Evolutionary conservation across 2,113 vertebrate species (phyloP).

Genomic region (Xyrauchen texanus): DNA sequence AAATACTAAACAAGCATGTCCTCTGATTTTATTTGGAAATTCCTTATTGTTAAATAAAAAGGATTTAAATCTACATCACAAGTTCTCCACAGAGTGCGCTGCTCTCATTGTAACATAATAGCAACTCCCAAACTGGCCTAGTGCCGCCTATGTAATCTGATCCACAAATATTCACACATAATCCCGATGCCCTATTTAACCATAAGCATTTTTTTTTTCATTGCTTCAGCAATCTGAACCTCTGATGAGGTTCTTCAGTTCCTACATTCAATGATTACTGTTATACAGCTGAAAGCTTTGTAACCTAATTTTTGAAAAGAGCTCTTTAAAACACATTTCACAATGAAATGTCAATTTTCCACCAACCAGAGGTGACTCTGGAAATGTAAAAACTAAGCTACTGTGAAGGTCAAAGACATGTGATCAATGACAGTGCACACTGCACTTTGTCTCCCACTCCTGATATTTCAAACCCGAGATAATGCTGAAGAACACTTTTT

Average conservation of each 20-base stretch:
- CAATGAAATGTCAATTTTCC: slow-evolving; percentile 19
- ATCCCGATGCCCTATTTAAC: slow-evolving; percentile 37
- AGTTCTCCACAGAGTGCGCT: slow-evolving; percentile 26
- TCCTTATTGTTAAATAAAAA: not conserved
- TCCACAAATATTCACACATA: slow-evolving; percentile 45
- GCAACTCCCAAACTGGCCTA: slow-evolving; percentile 30
- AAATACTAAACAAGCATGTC: not conserved
- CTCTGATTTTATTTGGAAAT: not conserved
- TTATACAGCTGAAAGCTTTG: not conserved
- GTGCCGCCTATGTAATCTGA: slow-evolving; percentile 41
- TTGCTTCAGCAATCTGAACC: slow-evolving; percentile 25
- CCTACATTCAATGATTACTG: not conserved
- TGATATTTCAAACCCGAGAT: slow-evolving; percentile 55
- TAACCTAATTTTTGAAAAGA: not conserved
- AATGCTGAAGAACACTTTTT: slow-evolving; percentile 42
- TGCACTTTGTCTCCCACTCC: slow-evolving; percentile 44
- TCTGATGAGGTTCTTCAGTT: not conserved
- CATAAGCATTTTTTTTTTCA: slow-evolving; percentile 14
- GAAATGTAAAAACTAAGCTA: slow-evolving; percentile 49
- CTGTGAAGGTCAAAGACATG: slow-evolving; percentile 49
- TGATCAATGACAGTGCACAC: slow-evolving; percentile 44
- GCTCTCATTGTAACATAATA: slow-evolving; percentile 37
- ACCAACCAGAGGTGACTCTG: slow-evolving; percentile 43
- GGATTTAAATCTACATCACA: slow-evolving; percentile 16
- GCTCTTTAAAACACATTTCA: slow-evolving; percentile 15